Percentiles rank a stretch among this genome's conserved stretches.
Evolutionary conservation across 2,888 invertebrate genomes (phyloP).

Genomic region (Metallyticus violacea): DNA sequence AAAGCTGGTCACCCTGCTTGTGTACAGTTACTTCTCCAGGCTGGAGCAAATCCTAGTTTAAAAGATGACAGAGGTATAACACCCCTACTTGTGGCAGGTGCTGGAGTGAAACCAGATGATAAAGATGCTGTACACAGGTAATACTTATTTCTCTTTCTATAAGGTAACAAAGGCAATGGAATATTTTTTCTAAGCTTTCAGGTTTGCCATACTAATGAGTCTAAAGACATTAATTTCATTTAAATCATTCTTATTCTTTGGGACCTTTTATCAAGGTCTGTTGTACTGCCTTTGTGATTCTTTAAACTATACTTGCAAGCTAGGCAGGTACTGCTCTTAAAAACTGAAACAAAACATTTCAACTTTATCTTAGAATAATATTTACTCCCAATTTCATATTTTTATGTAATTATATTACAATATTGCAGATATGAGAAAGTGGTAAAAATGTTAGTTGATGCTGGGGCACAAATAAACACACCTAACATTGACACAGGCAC

Average conservation of each 20-base stretch:
- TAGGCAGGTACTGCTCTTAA: too few species aligned
- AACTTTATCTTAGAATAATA: too few species aligned
- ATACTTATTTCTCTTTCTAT: neutral
- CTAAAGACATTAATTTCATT: too few species aligned
- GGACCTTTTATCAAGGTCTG: too few species aligned
- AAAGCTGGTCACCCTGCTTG: slow-evolving; percentile 43
- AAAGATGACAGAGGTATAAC: slow-evolving; percentile 45
- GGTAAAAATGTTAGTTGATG: slow-evolving; percentile 42
- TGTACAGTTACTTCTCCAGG: slow-evolving; percentile 42
- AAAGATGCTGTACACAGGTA: neutral
- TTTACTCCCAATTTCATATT: too few species aligned
- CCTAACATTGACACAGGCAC: slow-evolving; percentile 39
- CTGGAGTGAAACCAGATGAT: slow-evolving; percentile 35
- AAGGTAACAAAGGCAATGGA: neutral
- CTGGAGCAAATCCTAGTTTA: slow-evolving; percentile 42
- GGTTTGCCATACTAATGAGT: too few species aligned
- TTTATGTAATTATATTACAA: too few species aligned
- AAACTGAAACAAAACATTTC: too few species aligned
- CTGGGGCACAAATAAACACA: slow-evolving; percentile 36
- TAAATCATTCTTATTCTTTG: too few species aligned
- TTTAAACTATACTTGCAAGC: too few species aligned
- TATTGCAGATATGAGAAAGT: slow-evolving; percentile 41
- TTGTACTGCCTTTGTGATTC: too few species aligned
- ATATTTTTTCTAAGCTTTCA: too few species aligned
- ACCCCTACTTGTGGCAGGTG: slow-evolving; percentile 46